phyloP scores from a whole-genome alignment of 1,140 invertebrate species.

The Pogonomyrmex barbatus region DNA sequence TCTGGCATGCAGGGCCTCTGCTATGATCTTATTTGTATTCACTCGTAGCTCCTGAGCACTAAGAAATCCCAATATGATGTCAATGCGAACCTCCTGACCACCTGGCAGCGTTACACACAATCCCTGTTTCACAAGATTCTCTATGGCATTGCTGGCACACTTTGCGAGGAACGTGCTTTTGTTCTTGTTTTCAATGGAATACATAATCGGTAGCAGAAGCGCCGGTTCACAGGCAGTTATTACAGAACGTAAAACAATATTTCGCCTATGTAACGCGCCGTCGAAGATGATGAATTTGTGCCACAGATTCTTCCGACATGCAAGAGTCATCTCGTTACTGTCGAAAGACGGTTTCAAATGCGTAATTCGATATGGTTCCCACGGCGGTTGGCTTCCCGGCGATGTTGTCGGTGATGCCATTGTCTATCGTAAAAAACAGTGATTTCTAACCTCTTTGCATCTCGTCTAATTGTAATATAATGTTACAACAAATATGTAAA shows the following conservation, averaged over 20 bases:
- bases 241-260: conserved; percentile 74
- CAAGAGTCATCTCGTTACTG: conserved; percentile 74
- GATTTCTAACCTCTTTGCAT: background rate
- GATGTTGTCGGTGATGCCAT: conserved; percentile 21
- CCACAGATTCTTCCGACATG: conserved; percentile 81
- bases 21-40: conserved; percentile 78
- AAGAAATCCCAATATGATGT: conserved; percentile 82
- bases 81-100: conserved; percentile 76
- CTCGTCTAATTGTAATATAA: background rate
- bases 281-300: conserved; percentile 85
- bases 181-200: conserved; percentile 74
- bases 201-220: conserved; percentile 81
- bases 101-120: conserved; percentile 73
- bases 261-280: conserved; percentile 70
- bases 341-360: conserved; percentile 79
- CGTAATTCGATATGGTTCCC: conserved; percentile 80
- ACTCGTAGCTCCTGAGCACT: conserved; percentile 74
- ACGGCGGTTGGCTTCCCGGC: background rate
- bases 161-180: conserved; percentile 80
- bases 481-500: background rate
- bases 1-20: conserved; percentile 73
- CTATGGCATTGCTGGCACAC: conserved; percentile 75
- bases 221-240: conserved; percentile 78
- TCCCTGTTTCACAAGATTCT: conserved; percentile 79
- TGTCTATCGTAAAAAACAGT: conserved; percentile 1